A percentile compares a stretch with the other conserved stretches of the same genome.
Evolutionary conservation across 2,888 invertebrate genomes (phyloP).

Genomic region (Rhimphoctona megacephalus): DNA sequence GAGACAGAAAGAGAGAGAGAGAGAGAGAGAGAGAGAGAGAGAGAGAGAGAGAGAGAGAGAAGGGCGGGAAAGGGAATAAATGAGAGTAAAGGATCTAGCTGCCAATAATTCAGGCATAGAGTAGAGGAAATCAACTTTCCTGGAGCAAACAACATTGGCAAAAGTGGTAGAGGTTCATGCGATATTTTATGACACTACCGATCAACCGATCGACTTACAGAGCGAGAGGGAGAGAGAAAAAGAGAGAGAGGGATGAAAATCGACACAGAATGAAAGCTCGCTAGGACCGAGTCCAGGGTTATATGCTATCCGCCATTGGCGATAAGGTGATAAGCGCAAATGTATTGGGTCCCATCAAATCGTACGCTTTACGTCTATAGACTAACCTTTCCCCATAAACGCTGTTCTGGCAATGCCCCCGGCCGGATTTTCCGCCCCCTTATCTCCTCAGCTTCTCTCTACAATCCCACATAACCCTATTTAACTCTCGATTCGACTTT

Average conservation of each 20-base stretch:
- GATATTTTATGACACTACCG: conserved; percentile 81
- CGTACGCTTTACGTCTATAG: conserved; percentile 82
- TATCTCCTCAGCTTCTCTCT: conserved; percentile 14
- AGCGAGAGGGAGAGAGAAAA: conserved; percentile 10
- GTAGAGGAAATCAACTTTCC: conserved; percentile 44
- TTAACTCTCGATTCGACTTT: not conserved
- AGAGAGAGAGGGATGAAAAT: conserved; percentile 31
- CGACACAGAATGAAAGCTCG: conserved; percentile 68
- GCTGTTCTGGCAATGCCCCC: conserved; percentile 67
- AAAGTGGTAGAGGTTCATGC: conserved; percentile 79
- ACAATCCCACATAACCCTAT: conserved; percentile 22
- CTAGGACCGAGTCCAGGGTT: conserved; percentile 72
- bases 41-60: not conserved
- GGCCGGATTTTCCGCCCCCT: conserved; percentile 70
- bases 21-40: conserved; percentile 43
- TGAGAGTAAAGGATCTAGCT: conserved; percentile 65
- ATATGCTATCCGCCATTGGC: conserved; percentile 77
- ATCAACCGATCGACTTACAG: conserved; percentile 43
- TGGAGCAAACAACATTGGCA: conserved; percentile 56
- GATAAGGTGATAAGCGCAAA: conserved; percentile 85
- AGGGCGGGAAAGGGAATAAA: conserved; percentile 23
- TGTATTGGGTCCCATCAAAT: conserved; percentile 84
- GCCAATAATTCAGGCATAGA: conserved; percentile 45
- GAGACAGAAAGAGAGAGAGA: conserved; percentile 22
- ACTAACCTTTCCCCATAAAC: conserved; percentile 79